phyloP scores from a whole-genome alignment of 2,797 vertebrate species.

The Ceyx erithaca region DNA sequence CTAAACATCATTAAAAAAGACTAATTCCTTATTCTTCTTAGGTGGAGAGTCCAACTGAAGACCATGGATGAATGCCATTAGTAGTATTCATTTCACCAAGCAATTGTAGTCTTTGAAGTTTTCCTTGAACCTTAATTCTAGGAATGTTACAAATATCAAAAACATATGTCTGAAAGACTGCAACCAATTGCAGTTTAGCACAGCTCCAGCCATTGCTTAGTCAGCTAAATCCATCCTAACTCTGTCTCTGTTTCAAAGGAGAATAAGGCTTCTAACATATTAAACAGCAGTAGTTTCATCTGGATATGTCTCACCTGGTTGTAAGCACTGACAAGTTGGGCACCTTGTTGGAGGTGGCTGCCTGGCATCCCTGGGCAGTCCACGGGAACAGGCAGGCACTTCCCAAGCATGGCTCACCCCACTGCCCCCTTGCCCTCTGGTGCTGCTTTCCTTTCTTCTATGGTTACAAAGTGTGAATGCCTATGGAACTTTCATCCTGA shows the following conservation, averaged over 20 bases:
- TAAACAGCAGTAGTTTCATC: not conserved
- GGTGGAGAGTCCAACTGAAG: not conserved
- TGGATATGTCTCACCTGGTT: not conserved
- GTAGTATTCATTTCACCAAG: slow-evolving; percentile 19
- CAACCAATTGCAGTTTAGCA: rapidly evolving
- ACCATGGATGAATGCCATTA: not conserved
- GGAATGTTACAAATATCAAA: slow-evolving; percentile 41
- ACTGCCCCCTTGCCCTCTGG: not conserved
- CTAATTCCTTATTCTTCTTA: not conserved
- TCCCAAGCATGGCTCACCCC: rapidly evolving
- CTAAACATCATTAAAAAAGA: not conserved
- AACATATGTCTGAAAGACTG: not conserved
- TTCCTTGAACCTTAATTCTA: slow-evolving; percentile 23
- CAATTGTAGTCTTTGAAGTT: slow-evolving; percentile 19
- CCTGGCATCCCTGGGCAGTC: not conserved
- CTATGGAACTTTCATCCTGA: rapidly evolving
- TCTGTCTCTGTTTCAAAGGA: slow-evolving; percentile 17
- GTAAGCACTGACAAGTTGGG: not conserved
- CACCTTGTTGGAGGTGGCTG: not conserved
- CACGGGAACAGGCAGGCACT: not conserved
- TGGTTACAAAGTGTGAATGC: not conserved
- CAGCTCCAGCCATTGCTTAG: not conserved
- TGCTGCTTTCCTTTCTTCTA: not conserved
- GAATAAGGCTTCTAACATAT: not conserved
- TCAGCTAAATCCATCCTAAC: not conserved